Evolutionary conservation across 2,888 invertebrate species (phyloP).

Genomic region (Chymomyza procnemis): DNA sequence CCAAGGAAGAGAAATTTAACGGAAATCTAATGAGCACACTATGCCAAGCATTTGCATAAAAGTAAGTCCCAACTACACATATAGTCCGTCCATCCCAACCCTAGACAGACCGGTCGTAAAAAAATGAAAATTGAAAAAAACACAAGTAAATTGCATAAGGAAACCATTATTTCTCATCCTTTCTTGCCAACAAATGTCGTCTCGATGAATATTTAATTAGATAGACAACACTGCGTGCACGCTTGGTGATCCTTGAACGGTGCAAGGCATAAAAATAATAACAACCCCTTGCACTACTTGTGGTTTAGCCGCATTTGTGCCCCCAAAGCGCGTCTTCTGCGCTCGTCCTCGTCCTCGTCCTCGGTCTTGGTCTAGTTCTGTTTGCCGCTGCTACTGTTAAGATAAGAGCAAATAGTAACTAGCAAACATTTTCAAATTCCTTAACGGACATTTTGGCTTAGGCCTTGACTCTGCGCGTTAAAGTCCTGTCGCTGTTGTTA

Average conservation of each 20-base stretch:
- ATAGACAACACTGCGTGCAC: conserved; percentile 31
- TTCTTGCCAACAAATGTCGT: conserved; percentile 63
- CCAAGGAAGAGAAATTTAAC: conserved; percentile 50
- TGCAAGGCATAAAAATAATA: conserved; percentile 38
- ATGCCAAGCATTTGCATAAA: conserved; percentile 48
- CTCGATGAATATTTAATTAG: conserved; percentile 77
- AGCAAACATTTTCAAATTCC: conserved; percentile 48
- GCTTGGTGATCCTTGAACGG: conserved; percentile 45
- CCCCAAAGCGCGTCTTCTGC: no score
- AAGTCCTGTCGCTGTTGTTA: conserved; percentile 22
- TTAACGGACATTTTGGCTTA: conserved; percentile 55
- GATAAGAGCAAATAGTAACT: conserved; percentile 44
- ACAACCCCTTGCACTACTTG: conserved; percentile 7
- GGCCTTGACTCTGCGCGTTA: conserved; percentile 52
- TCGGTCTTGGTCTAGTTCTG: conserved; percentile 64
- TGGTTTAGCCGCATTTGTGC: not conserved
- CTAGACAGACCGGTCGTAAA: conserved; percentile 25
- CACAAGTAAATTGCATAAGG: conserved; percentile 36
- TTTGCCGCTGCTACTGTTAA: conserved; percentile 12
- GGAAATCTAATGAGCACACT: conserved; percentile 65
- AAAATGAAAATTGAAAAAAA: not conserved
- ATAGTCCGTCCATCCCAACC: no score
- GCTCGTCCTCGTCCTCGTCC: not conserved
- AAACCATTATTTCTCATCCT: conserved; percentile 44
- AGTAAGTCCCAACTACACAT: conserved; percentile 4